A percentile compares a stretch with the other conserved stretches of the same genome.
Conservation (phyloP, 1,140 invertebrate genomes). For the Drosophila kepulauana region DNA sequence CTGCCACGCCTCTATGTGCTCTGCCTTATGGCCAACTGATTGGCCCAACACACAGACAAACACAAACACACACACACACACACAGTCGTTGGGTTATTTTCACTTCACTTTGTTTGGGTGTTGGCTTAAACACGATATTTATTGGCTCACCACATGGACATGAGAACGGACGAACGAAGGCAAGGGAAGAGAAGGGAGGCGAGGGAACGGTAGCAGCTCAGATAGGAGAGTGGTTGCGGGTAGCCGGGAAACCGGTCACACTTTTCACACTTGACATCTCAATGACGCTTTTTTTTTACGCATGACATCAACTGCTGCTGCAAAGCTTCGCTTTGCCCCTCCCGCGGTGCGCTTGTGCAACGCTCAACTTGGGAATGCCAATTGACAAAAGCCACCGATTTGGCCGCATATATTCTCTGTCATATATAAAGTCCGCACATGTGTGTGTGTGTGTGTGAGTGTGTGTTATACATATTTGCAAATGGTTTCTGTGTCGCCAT, state of each 20-base stretch:
- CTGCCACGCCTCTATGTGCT: neutral
- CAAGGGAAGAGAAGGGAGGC: neutral
- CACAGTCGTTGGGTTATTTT: slow-evolving; percentile 41
- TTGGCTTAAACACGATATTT: slow-evolving; percentile 82
- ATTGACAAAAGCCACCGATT: slow-evolving; percentile 54
- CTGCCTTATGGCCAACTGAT: slow-evolving; percentile 21
- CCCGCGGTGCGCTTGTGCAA: neutral
- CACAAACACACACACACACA: too few species aligned
- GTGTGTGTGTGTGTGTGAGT: neutral
- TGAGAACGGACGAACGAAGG: neutral
- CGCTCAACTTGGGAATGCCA: slow-evolving; percentile 57
- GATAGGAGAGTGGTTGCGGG: neutral
- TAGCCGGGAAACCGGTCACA: slow-evolving; percentile 35
- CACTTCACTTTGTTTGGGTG: slow-evolving; percentile 68
- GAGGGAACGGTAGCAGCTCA: neutral
- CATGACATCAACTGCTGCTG: slow-evolving; percentile 42
- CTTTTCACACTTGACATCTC: slow-evolving; percentile 81
- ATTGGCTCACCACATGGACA: slow-evolving; percentile 71
- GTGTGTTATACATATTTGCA: slow-evolving; percentile 60
- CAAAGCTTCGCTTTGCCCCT: neutral
- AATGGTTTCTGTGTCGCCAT: slow-evolving; percentile 64
- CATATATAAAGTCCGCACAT: neutral
- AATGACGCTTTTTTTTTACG: slow-evolving; percentile 62
- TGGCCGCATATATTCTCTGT: slow-evolving; percentile 3
- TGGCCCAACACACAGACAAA: neutral